Evolutionary conservation across 2,888 invertebrate species (phyloP).

Genomic region (Leucoma salicis): DNA sequence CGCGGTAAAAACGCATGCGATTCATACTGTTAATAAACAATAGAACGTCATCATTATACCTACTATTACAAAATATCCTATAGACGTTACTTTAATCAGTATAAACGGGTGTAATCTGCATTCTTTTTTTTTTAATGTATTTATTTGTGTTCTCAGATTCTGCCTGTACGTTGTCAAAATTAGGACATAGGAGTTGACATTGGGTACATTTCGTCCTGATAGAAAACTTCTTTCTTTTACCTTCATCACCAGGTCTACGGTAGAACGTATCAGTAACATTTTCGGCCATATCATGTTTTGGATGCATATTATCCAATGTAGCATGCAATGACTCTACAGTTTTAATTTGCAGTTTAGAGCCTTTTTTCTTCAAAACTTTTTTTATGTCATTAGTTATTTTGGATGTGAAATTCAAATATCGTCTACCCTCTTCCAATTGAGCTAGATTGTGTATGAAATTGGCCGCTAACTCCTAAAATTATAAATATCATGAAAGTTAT

Average conservation of each 20-base stretch:
- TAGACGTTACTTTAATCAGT: constrained; percentile 32
- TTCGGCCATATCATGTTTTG: constrained; percentile 35
- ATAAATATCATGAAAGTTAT: background rate
- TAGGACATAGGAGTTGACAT: constrained; percentile 24
- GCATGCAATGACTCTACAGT: constrained; percentile 49
- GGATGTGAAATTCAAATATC: constrained; percentile 64
- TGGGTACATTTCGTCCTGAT: constrained; percentile 25
- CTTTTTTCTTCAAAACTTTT: constrained; percentile 53
- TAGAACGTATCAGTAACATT: constrained; percentile 44
- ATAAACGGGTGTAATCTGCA: constrained; percentile 44
- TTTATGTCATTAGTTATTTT: constrained; percentile 64
- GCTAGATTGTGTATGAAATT: constrained; percentile 53
- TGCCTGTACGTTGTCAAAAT: background rate
- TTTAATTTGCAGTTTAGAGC: constrained; percentile 42
- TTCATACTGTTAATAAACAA: background rate
- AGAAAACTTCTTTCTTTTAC: constrained; percentile 49
- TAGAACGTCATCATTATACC: constrained; percentile 19
- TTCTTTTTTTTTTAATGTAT: constrained; percentile 14
- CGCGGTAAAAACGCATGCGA: too few relatives aligned
- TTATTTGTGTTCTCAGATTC: background rate
- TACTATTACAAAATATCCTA: constrained; percentile 20
- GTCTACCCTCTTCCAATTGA: constrained; percentile 62
- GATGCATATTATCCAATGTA: constrained; percentile 50
- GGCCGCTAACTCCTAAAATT: constrained; percentile 56
- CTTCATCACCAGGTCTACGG: constrained; percentile 54